Base-by-base conservation (phyloP, 2,888 invertebrate species). In the Frankliniella fusca region DNA sequence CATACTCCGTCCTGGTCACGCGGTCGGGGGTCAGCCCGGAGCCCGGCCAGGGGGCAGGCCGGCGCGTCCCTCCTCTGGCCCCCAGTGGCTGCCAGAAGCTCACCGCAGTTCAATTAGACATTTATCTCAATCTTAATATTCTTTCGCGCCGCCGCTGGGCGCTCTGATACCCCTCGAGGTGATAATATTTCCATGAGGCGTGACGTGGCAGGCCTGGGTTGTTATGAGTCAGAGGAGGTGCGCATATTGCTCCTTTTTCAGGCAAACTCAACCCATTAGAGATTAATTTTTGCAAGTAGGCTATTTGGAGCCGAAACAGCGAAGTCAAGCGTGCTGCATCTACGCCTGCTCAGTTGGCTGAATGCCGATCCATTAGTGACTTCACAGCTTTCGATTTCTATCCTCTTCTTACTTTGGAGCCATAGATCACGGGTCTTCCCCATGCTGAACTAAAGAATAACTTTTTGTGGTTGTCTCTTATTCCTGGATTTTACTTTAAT, bases 101-200 rank as follows among this genome's bases (percentile, higher is more conserved):
- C 23, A 27, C 70, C 23, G 23, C 70, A 76, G 70, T 76, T 76
- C 70, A 76, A 76, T 76, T 76, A 76, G 70, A 27, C 70, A 76
- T 76, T 76, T 76, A 76, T 76, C 70, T 76, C 70, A 76, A 76
- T 76, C 70, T 76, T 76, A 76, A 76, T 76, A 76, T 76, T 76
- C 70, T 76, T 27, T 3, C 61, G 18, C 70, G n/a, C 23, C 23
- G 70, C 70, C 70, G 20, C 27, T 76, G 70, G 27, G 27, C 18
- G 54, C 61, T 15, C n/a, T 54, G 3, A 54, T 38, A 38, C 38
- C 38, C 5, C 38, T 38, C 38, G 38, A 38, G 3, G 38, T 38
- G 38, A 38, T 38, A 38, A 38, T 38, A 38, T 38, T 38, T 38
- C 38, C 5, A 38, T 38, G 38, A 5, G 38, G 38, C 38, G 38